phyloP scores from a whole-genome alignment of 1,140 invertebrate genomes.

The Charaxes varanes region DNA sequence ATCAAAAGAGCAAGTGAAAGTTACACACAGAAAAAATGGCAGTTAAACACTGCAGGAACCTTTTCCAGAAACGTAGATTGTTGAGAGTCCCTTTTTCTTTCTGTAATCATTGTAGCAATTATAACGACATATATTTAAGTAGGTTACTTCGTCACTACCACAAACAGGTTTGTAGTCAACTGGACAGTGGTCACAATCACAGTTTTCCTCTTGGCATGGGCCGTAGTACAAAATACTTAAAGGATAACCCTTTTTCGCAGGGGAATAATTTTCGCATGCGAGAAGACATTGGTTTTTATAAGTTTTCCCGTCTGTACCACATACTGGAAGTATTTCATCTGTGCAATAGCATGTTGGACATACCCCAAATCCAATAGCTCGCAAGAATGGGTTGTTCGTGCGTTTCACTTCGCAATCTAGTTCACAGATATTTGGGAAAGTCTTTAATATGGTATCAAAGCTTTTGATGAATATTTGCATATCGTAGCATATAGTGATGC shows the following conservation, averaged over 20 bases:
- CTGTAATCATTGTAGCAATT: conserved; percentile 23
- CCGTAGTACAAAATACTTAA: conserved; percentile 21
- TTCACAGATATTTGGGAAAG: conserved; percentile 16
- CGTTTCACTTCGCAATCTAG: conserved; percentile 25
- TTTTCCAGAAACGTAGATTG: conserved; percentile 5
- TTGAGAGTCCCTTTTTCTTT: conserved; percentile 4
- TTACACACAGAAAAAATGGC: no score
- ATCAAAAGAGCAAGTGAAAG: no score
- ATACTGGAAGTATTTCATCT: conserved; percentile 78
- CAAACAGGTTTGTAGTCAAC: conserved; percentile 31
- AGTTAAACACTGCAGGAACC: conserved; percentile 14
- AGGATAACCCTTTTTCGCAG: not conserved
- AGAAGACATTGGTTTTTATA: conserved; percentile 25
- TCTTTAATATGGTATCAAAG: no score
- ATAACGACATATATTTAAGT: conserved; percentile 31
- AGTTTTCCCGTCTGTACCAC: conserved; percentile 62
- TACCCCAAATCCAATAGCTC: conserved; percentile 11
- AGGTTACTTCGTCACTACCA: conserved; percentile 25
- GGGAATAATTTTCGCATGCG: conserved; percentile 11
- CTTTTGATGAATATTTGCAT: no score
- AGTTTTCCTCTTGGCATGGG: conserved; percentile 16
- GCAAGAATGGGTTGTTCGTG: conserved; percentile 12
- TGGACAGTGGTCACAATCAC: conserved; percentile 26
- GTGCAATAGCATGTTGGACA: conserved; percentile 35
- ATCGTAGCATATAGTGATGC: no score